Evolutionary conservation across 2,113 vertebrate species (phyloP).

Genomic region (Chelonoidis abingdonii): DNA sequence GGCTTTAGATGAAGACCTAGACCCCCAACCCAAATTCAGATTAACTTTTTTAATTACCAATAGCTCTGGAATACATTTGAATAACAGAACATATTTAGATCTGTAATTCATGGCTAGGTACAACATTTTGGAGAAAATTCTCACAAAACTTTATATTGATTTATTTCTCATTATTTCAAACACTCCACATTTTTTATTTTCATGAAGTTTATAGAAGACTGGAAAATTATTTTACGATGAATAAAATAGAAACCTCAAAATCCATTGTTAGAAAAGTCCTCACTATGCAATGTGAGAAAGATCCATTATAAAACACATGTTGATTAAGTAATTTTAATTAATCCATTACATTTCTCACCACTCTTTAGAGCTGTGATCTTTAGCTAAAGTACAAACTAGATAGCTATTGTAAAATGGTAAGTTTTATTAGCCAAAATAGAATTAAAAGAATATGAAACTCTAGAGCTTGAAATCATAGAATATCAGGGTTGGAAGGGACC

Average conservation of each 20-base stretch:
- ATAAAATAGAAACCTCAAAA: neutral
- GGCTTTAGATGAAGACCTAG: neutral
- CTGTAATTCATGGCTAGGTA: neutral
- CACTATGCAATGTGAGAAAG: neutral
- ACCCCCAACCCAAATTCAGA: neutral
- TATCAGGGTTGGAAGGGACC: too few species aligned
- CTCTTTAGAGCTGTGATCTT: neutral
- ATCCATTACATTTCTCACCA: neutral
- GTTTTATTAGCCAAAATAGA: conserved; percentile 3
- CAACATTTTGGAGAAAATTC: neutral
- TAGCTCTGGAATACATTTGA: neutral
- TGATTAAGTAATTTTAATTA: neutral
- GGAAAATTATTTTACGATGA: neutral
- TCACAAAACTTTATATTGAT: neutral
- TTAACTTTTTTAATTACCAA: neutral
- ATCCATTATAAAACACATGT: neutral
- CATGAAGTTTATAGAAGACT: neutral
- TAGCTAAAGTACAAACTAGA: neutral
- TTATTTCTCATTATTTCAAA: neutral
- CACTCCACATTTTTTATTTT: neutral
- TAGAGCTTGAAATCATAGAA: neutral
- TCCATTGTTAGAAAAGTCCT: neutral
- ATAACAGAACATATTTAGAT: neutral
- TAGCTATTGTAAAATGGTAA: neutral
- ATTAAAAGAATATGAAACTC: neutral